Base-by-base conservation (phyloP, 2,113 vertebrate genomes). In the Hippolais icterina region DNA sequence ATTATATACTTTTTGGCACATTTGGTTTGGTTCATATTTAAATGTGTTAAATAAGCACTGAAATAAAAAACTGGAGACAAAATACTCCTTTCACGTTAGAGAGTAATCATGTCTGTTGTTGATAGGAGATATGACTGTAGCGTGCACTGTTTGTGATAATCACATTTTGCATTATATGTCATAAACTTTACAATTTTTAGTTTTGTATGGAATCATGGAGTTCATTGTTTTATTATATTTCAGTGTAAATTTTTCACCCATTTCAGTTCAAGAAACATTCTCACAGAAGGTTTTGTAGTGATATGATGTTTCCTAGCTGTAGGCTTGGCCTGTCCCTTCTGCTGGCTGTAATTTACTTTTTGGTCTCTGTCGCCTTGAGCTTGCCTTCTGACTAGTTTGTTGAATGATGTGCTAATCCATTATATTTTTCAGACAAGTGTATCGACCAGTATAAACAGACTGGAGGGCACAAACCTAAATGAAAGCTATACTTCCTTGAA, bases 351-450 rank as follows among this genome's bases (percentile, higher is more conserved):
- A 99, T 99, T 99, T 98, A 99, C 98, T 98, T 99, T 98, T 98
- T 98, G 98, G 98, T 98, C 97, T 98, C 98, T 98, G 98, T 99
- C 97, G 98, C 99, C 98, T 98, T 98, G 97, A 98, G 98, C 98
- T 97, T 98, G 97, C 98, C 98, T 98, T 97, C 97, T 98, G 98
- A 98, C 98, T 98, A 97, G 98, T 98, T 98, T 98, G 98, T 98
- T 99, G 98, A 99, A 98, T 99, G 99, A 99, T 99, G 98, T 99
- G 98, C 98, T 99, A 99, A 99, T 99, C 98, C 98, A 99, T 99
- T 99, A 98, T 99, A 98, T 98, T 98, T 98, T 98, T 99, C 98
- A 99, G 99, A 98, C 98, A 99, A 99, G 98, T 99, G 98, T 99
- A 99, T 99, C 98, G 98, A 99, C 98, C 98, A 98, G 98, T 98